Conservation (phyloP, 2,888 invertebrate species). For the Perizoma affinitatum region DNA sequence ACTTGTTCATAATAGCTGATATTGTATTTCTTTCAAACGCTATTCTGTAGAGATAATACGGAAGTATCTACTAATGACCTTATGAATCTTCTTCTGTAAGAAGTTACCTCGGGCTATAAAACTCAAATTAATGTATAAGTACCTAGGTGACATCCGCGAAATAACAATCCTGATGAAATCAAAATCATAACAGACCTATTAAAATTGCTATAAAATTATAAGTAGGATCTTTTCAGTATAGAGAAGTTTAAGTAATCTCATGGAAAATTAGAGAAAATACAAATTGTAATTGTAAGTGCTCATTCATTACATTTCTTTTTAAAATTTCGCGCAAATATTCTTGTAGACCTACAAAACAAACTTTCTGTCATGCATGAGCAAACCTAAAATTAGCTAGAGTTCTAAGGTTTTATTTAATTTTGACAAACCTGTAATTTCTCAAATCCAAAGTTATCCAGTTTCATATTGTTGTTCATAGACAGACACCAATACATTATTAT, state of each 20-base stretch:
- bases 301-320: no score
- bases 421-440: slow-evolving; percentile 73
- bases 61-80: neutral
- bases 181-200: slow-evolving; percentile 2
- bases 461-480: slow-evolving; percentile 60
- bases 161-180: slow-evolving; percentile 32
- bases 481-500: slow-evolving; percentile 18
- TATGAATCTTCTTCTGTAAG: slow-evolving; percentile 17
- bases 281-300: no score
- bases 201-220: neutral
- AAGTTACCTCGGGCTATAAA: slow-evolving; percentile 14
- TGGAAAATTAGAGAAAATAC: no score
- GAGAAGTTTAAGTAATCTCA: no score
- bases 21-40: neutral
- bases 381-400: no score
- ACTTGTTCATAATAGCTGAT: no score
- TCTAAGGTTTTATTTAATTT: no score
- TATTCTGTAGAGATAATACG: neutral
- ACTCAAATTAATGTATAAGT: slow-evolving; percentile 8
- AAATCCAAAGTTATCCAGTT: slow-evolving; percentile 79
- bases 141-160: slow-evolving; percentile 30
- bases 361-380: no score
- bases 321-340: no score
- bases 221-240: no score
- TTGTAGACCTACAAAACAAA: no score